phyloP scores from a whole-genome alignment of 2,113 vertebrate species.

The Ctenomys sociabilis region DNA sequence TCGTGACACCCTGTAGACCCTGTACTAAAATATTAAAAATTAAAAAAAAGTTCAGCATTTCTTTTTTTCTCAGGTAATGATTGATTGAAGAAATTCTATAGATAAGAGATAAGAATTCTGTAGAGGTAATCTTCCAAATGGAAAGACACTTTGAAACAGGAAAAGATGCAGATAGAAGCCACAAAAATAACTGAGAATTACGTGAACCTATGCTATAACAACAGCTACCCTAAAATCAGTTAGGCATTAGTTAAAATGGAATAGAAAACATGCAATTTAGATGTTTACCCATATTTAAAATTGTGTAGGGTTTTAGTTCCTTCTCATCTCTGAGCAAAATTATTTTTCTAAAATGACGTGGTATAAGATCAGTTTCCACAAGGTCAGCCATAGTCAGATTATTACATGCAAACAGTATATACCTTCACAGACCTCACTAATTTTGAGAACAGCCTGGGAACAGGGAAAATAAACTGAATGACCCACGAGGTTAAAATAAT shows the following conservation, averaged over 20 bases:
- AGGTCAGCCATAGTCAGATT: neutral
- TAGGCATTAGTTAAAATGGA: slow-evolving; percentile 34
- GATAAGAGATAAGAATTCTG: neutral
- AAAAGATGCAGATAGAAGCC: slow-evolving; percentile 17
- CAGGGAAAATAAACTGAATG: slow-evolving; percentile 26
- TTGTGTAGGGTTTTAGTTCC: slow-evolving; percentile 28
- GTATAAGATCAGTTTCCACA: slow-evolving; percentile 60
- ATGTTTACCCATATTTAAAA: slow-evolving; percentile 38
- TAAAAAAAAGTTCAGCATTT: neutral
- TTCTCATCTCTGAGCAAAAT: slow-evolving; percentile 51
- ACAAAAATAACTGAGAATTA: neutral
- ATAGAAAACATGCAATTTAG: neutral
- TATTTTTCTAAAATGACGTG: slow-evolving; percentile 49
- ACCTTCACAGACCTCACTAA: neutral
- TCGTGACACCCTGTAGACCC: too few species aligned
- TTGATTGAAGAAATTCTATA: slow-evolving; percentile 1
- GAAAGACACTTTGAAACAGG: slow-evolving; percentile 25
- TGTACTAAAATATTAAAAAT: too few species aligned
- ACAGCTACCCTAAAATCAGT: neutral
- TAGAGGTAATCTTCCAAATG: neutral
- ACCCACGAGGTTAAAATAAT: slow-evolving; percentile 13
- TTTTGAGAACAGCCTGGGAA: neutral
- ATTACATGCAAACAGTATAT: slow-evolving; percentile 32
- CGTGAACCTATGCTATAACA: neutral
- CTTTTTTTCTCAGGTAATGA: neutral